Conservation (phyloP, 2,113 vertebrate genomes). For the Cyanistes caeruleus region DNA sequence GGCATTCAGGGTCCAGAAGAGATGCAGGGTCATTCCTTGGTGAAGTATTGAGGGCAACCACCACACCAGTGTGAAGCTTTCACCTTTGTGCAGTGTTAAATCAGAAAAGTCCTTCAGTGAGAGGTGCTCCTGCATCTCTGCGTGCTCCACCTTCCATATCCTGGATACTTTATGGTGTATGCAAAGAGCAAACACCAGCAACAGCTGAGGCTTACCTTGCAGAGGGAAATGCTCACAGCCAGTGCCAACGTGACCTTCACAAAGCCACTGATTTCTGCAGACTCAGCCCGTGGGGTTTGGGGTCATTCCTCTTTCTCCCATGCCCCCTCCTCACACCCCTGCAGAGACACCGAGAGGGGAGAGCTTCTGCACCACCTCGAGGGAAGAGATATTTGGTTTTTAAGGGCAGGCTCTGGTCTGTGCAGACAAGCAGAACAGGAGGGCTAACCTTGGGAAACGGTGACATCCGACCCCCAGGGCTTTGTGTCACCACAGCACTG, state of each 20-base stretch:
- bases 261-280: neutral
- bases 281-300: neutral
- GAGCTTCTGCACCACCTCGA: constrained; percentile 16
- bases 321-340: neutral
- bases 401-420: neutral
- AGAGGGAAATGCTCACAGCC: neutral
- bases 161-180: neutral
- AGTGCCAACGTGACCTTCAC: neutral
- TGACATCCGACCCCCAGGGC: neutral
- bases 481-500: neutral
- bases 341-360: neutral
- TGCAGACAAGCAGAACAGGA: neutral
- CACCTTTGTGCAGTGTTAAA: neutral
- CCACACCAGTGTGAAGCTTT: neutral
- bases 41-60: neutral
- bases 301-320: neutral
- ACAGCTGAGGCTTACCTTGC: neutral
- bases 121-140: neutral
- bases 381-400: neutral
- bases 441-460: neutral
- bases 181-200: neutral
- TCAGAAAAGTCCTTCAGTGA: neutral
- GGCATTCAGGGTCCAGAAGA: neutral
- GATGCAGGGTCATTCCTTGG: neutral
- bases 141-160: neutral